Evolutionary conservation across 2,113 vertebrate species (phyloP).

Genomic region (Nestor notabilis): DNA sequence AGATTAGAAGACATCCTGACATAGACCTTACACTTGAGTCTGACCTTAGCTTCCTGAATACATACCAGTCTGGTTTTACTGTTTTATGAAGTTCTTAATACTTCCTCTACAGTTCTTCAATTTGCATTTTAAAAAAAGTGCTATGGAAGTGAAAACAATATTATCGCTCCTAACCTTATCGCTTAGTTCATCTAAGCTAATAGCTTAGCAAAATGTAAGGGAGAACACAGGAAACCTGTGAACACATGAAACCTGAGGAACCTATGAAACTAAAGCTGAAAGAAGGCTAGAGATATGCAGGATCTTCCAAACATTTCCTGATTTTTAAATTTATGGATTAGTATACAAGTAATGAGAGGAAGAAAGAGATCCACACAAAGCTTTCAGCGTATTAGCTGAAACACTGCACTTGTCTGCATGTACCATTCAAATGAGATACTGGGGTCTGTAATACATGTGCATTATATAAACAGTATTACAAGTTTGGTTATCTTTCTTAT

Average conservation of each 20-base stretch:
- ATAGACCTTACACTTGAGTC: neutral
- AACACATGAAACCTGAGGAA: neutral
- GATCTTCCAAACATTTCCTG: neutral
- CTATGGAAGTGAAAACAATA: neutral
- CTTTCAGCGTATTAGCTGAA: neutral
- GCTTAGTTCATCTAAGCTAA: neutral
- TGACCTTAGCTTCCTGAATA: neutral
- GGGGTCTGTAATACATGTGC: neutral
- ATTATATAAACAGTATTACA: neutral
- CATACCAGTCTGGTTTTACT: neutral
- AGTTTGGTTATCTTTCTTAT: neutral
- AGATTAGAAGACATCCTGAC: neutral
- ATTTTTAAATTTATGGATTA: neutral
- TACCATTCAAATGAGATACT: neutral
- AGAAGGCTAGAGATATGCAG: neutral
- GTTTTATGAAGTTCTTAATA: neutral
- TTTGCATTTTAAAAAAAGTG: neutral
- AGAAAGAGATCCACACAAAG: neutral
- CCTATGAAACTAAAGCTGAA: neutral
- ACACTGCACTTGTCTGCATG: neutral
- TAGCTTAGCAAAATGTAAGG: neutral
- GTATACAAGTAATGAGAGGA: neutral
- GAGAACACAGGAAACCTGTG: neutral
- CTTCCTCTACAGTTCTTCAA: neutral
- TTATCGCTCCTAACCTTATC: neutral